phyloP scores from a whole-genome alignment of 2,888 invertebrate genomes.

The Luperina nickerlii region DNA sequence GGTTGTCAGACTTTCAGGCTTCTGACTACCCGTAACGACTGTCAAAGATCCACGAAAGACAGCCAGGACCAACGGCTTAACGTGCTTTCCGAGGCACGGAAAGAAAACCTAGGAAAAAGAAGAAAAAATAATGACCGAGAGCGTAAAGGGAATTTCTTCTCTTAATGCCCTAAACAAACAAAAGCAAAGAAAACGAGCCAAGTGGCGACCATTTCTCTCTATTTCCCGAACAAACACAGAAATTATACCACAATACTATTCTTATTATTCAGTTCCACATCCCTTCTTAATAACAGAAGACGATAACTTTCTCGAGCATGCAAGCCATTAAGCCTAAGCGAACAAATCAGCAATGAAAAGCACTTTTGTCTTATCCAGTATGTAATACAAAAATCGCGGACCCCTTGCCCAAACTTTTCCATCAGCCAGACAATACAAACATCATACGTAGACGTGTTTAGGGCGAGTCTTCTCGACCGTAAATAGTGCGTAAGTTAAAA shows the following conservation, averaged over 20 bases:
- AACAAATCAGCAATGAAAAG: slow-evolving; percentile 64
- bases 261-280: slow-evolving; percentile 22
- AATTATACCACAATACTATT: slow-evolving; percentile 21
- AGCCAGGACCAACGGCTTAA: too few relatives aligned
- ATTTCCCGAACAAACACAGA: slow-evolving; percentile 18
- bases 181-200: not conserved
- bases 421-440: slow-evolving; percentile 80
- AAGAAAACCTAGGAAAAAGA: not conserved
- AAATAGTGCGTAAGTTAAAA: slow-evolving; percentile 67
- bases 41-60: too few relatives aligned
- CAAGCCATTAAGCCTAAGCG: slow-evolving; percentile 61
- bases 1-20: too few relatives aligned
- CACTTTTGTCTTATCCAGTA: slow-evolving; percentile 57
- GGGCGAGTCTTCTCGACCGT: slow-evolving; percentile 73
- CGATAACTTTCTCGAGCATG: slow-evolving; percentile 48
- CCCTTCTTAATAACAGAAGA: slow-evolving; percentile 25
- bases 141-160: not conserved
- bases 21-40: too few relatives aligned
- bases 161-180: not conserved
- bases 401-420: slow-evolving; percentile 83
- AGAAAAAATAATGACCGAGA: not conserved
- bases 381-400: slow-evolving; percentile 64
- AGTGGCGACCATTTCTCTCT: not conserved
- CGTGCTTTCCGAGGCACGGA: too few relatives aligned
- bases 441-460: slow-evolving; percentile 78